A percentile compares a stretch with the other conserved stretches of the same genome.
phyloP scores from a whole-genome alignment of 64 coral and sea anemone species.

The Stichodactyla helianthus region DNA sequence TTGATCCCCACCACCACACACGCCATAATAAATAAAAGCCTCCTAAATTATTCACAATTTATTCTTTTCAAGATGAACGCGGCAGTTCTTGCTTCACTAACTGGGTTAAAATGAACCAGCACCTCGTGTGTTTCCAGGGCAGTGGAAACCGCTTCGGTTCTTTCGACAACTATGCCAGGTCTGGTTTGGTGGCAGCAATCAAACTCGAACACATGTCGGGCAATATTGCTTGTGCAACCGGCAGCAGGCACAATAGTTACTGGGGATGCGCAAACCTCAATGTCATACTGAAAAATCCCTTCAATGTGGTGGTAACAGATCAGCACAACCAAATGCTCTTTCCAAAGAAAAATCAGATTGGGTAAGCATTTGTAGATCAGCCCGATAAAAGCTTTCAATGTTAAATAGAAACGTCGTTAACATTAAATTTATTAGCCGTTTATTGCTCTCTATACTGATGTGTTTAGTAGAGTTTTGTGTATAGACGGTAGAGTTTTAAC shows the following conservation, averaged over 20 bases:
- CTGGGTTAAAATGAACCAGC: conserved; percentile 55
- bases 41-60: no score
- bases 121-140: conserved; percentile 54
- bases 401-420: no score
- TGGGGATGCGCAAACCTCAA: conserved; percentile 55
- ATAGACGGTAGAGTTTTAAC: no score
- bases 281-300: conserved; percentile 5
- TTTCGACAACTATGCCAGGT: conserved; percentile 23
- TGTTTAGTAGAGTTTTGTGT: no score
- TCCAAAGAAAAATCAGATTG: conserved; percentile 9
- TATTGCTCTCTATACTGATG: no score
- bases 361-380: not conserved
- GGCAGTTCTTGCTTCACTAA: not conserved
- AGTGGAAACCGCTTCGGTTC: conserved; percentile 39
- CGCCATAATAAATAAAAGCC: no score
- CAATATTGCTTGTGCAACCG: conserved; percentile 31
- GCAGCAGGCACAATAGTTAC: conserved; percentile 34
- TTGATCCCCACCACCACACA: no score
- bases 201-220: conserved; percentile 64
- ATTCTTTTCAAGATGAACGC: not conserved
- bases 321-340: conserved; percentile 54
- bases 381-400: no score
- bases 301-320: conserved; percentile 70
- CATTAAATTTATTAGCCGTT: no score
- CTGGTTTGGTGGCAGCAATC: conserved; percentile 61